phyloP scores from a whole-genome alignment of 2,888 invertebrate genomes.

The Aleiodes alternator region DNA sequence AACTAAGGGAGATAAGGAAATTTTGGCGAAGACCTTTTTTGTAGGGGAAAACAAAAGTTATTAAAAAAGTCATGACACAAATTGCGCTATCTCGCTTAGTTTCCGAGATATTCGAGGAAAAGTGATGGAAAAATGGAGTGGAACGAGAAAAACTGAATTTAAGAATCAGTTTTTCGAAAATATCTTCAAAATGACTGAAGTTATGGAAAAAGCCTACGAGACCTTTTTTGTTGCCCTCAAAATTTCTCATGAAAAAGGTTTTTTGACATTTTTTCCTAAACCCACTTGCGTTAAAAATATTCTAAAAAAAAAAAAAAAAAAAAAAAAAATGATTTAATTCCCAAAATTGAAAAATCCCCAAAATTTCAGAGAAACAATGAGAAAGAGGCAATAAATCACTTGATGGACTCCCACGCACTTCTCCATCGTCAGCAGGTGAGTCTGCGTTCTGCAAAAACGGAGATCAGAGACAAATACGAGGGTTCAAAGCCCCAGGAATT shows the following conservation, averaged over 20 bases:
- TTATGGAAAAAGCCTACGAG: background rate
- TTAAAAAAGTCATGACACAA: no score
- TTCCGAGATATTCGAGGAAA: background rate
- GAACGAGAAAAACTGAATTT: no score
- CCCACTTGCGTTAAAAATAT: background rate
- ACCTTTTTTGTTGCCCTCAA: no score
- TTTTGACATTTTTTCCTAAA: background rate
- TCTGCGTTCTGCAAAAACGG: constrained; percentile 64
- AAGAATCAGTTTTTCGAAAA: constrained; percentile 26
- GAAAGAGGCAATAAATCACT: constrained; percentile 63
- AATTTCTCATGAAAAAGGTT: background rate
- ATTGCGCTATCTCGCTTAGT: no score
- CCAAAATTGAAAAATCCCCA: background rate
- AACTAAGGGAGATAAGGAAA: no score
- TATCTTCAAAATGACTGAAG: constrained; percentile 15
- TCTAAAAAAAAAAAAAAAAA: background rate
- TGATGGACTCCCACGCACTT: constrained; percentile 69
- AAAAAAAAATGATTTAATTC: background rate
- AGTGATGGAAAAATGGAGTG: background rate
- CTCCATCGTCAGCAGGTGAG: constrained; percentile 67
- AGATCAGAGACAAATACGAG: constrained; percentile 56
- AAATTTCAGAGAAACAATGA: constrained; percentile 60
- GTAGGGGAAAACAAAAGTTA: no score
- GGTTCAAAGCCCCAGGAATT: constrained; percentile 59
- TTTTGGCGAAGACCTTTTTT: no score